A percentile compares a stretch with the other conserved stretches of the same genome.
Evolutionary conservation across 1,140 invertebrate species (phyloP).

Genomic region (Calliopsis andreniformis): DNA sequence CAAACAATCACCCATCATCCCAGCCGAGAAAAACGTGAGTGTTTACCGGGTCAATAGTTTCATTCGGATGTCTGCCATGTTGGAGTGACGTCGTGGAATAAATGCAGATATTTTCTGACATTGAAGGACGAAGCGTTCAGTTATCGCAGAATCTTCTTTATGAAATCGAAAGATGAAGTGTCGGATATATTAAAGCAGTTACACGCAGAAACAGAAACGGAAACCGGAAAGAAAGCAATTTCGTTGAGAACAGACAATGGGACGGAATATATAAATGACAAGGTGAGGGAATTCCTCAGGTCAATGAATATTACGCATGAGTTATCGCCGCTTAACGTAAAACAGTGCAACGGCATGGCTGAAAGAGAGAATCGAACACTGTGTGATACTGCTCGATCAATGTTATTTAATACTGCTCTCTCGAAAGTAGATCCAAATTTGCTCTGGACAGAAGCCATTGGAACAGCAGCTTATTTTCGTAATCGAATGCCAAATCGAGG

Average conservation of each 20-base stretch:
- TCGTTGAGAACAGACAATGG: conserved; percentile 15
- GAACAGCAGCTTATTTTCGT: conserved; percentile 23
- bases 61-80: too few species aligned
- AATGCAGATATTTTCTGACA: too few species aligned
- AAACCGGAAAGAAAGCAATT: conserved; percentile 11
- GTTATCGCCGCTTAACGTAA: neutral
- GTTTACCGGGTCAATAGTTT: too few species aligned
- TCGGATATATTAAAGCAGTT: too few species aligned
- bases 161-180: too few species aligned
- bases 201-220: neutral
- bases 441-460: conserved; percentile 17
- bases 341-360: conserved; percentile 21
- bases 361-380: conserved; percentile 16
- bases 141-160: too few species aligned
- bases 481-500: conserved; percentile 18
- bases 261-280: conserved; percentile 25
- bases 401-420: conserved; percentile 12
- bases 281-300: conserved; percentile 3
- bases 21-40: too few species aligned
- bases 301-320: conserved; percentile 11
- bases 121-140: neutral
- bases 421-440: conserved; percentile 1
- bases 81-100: too few species aligned
- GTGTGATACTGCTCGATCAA: conserved; percentile 14
- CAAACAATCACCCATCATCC: too few species aligned